Evolutionary conservation across 2,113 vertebrate genomes (phyloP).

Genomic region (Tursiops truncatus): DNA sequence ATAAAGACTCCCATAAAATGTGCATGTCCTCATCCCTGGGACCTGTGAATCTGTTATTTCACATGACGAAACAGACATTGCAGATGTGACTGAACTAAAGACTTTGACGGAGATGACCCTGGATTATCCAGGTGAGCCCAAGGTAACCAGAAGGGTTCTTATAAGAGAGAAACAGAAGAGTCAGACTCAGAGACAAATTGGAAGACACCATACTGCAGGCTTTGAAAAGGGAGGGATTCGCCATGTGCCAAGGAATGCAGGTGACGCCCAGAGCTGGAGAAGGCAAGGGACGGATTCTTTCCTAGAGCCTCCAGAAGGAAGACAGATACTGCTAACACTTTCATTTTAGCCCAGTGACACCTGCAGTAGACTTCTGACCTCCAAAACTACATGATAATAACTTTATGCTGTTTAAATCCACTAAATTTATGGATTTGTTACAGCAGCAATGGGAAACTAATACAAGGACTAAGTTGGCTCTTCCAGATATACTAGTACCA

Average conservation of each 20-base stretch:
- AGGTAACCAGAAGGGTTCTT: not conserved
- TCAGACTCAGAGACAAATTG: not conserved
- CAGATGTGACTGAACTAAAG: not conserved
- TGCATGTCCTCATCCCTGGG: not conserved
- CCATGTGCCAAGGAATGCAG: not conserved
- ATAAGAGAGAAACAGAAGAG: not conserved
- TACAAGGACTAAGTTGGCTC: not conserved
- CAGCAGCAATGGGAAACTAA: not conserved
- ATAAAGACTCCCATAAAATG: not conserved
- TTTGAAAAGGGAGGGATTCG: not conserved
- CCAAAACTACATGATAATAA: not conserved
- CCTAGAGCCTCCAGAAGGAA: not conserved
- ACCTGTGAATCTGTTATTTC: not conserved
- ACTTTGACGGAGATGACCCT: not conserved
- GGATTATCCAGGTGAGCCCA: not conserved
- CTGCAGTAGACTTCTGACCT: not conserved
- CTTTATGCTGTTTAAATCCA: not conserved
- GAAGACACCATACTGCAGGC: not conserved
- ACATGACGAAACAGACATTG: not conserved
- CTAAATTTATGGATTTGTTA: not conserved
- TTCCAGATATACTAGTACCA: not conserved
- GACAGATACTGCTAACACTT: accelerated
- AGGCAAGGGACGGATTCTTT: not conserved
- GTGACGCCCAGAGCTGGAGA: not conserved
- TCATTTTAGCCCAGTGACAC: not conserved